Conservation (phyloP, 2,888 invertebrate genomes). For the Drosophila lacicola region DNA sequence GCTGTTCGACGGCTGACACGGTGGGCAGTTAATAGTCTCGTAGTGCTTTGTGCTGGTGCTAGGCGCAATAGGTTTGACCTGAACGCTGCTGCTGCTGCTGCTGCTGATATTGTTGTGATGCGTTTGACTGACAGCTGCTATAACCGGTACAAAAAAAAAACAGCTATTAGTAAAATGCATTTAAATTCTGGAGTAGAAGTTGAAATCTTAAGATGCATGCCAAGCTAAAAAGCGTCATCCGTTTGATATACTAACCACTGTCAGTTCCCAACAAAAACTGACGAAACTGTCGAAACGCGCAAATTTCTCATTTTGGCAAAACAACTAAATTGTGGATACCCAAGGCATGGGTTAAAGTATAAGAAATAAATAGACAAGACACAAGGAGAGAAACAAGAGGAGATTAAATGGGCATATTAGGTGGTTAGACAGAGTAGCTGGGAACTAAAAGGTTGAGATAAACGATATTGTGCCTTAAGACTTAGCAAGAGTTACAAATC, state of each 20-base stretch:
- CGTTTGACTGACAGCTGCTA: slow-evolving; percentile 38
- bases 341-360: slow-evolving; percentile 32
- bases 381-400: slow-evolving; percentile 67
- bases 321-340: slow-evolving; percentile 68
- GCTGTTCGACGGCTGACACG: slow-evolving; percentile 59
- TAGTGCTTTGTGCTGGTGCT: slow-evolving; percentile 76
- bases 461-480: slow-evolving; percentile 9
- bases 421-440: slow-evolving; percentile 24
- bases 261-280: slow-evolving; percentile 82
- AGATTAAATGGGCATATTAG: slow-evolving; percentile 60
- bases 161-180: slow-evolving; percentile 4
- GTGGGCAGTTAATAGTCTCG: slow-evolving; percentile 81
- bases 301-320: slow-evolving; percentile 83
- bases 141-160: not conserved
- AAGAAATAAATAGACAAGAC: slow-evolving; percentile 34
- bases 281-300: slow-evolving; percentile 75
- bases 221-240: slow-evolving; percentile 9
- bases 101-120: slow-evolving; percentile 22
- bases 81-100: slow-evolving; percentile 34
- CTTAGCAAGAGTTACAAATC: not conserved
- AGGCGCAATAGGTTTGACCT: slow-evolving; percentile 34
- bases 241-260: slow-evolving; percentile 78
- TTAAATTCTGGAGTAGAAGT: not conserved
- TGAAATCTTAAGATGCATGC: not conserved
- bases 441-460: slow-evolving; percentile 3